phyloP scores from a whole-genome alignment of 2,113 vertebrate genomes.

The Turnix velox region DNA sequence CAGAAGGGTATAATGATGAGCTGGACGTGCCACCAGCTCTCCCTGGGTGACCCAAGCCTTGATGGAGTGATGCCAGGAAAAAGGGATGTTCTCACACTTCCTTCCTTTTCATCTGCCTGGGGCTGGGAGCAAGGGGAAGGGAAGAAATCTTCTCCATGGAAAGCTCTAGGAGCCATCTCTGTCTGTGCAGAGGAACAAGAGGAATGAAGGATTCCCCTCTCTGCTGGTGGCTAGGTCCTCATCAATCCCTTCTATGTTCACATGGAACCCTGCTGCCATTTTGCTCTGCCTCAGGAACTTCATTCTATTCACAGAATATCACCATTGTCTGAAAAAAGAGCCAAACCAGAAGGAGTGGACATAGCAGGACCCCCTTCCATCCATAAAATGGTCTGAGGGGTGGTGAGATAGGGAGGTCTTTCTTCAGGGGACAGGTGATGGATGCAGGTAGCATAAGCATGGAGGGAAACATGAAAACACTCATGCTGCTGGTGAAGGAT shows the following conservation, averaged over 20 bases:
- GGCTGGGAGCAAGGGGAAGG: not conserved
- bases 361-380: not conserved
- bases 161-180: not conserved
- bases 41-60: accelerated
- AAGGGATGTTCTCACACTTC: not conserved
- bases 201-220: not conserved
- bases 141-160: not conserved
- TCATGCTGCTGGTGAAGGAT: not conserved
- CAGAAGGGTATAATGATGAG: not conserved
- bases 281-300: not conserved
- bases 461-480: not conserved
- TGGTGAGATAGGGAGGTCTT: not conserved
- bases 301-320: not conserved
- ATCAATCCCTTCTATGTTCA: not conserved
- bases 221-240: not conserved
- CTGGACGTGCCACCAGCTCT: not conserved
- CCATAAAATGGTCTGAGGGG: not conserved
- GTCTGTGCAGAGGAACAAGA: not conserved
- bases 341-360: not conserved
- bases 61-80: not conserved
- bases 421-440: not conserved
- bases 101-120: not conserved
- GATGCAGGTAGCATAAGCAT: not conserved
- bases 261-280: accelerated
- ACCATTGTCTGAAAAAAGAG: not conserved